Percentiles rank a stretch among this genome's conserved stretches.
Evolutionary conservation across 2,888 invertebrate genomes (phyloP).

Genomic region (Endomychus coccineus): DNA sequence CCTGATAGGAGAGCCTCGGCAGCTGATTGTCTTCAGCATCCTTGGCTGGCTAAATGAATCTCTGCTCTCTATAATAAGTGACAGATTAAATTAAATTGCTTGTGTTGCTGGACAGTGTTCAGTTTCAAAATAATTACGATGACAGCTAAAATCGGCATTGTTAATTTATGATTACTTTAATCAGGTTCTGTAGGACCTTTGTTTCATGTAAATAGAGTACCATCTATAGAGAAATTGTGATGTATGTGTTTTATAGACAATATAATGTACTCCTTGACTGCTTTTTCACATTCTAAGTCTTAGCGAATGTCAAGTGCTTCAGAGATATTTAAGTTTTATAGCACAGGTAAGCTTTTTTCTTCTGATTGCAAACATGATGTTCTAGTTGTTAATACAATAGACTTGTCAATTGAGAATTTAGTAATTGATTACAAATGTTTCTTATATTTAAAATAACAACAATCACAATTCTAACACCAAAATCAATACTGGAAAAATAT

Average conservation of each 20-base stretch:
- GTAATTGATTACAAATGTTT: too few relatives aligned
- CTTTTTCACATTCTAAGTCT: slow-evolving; percentile 1
- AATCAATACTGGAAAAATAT: too few relatives aligned
- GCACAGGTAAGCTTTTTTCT: too few relatives aligned
- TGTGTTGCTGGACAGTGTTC: slow-evolving; percentile 14
- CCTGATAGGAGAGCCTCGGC: slow-evolving; percentile 90
- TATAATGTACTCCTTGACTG: slow-evolving; percentile 1
- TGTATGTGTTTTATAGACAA: slow-evolving; percentile 1
- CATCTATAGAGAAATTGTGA: slow-evolving; percentile 1
- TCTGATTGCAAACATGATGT: too few relatives aligned
- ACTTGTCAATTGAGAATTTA: too few relatives aligned
- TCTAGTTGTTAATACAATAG: too few relatives aligned
- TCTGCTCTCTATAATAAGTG: slow-evolving; percentile 11
- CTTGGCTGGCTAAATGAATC: slow-evolving; percentile 65
- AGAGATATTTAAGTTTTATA: too few relatives aligned
- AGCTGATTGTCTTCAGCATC: slow-evolving; percentile 87
- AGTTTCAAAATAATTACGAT: too few relatives aligned
- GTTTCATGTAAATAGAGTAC: background rate
- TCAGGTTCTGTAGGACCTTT: background rate
- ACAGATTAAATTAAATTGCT: slow-evolving; percentile 14
- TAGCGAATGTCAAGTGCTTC: too few relatives aligned
- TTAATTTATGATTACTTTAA: slow-evolving; percentile 1
- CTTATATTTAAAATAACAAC: too few relatives aligned
- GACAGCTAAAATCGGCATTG: slow-evolving; percentile 1
- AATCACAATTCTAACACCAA: too few relatives aligned